Conservation (phyloP, 2,888 invertebrate species). For the Eilema sororculum region DNA sequence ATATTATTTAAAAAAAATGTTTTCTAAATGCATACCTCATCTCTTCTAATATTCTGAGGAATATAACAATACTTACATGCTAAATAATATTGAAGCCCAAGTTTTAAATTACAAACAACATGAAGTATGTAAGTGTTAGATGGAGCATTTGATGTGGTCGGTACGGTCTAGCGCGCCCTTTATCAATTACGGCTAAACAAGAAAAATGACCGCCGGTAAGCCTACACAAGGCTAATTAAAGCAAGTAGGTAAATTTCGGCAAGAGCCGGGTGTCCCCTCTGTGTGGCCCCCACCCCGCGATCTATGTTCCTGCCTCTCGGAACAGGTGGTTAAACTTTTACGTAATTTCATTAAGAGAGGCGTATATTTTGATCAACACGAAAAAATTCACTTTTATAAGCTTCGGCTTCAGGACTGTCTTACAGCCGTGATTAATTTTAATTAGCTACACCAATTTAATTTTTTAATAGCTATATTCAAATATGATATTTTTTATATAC, state of each 20-base stretch:
- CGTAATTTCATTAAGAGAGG: slow-evolving; percentile 75
- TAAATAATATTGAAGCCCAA: background rate
- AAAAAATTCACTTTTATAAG: slow-evolving; percentile 60
- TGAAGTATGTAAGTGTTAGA: slow-evolving; percentile 53
- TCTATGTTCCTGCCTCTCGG: slow-evolving; percentile 58
- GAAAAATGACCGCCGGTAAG: slow-evolving; percentile 83
- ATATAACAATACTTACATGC: background rate
- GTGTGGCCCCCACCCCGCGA: slow-evolving; percentile 48
- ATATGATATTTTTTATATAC: slow-evolving; percentile 29
- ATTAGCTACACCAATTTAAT: slow-evolving; percentile 49
- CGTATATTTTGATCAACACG: slow-evolving; percentile 77
- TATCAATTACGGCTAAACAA: slow-evolving; percentile 86
- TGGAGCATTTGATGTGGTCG: slow-evolving; percentile 66
- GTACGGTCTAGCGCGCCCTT: slow-evolving; percentile 68
- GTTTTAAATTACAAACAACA: slow-evolving; percentile 36
- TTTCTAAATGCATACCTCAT: too few relatives aligned
- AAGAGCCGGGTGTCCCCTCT: slow-evolving; percentile 66
- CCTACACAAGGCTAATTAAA: slow-evolving; percentile 84
- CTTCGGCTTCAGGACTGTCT: slow-evolving; percentile 53
- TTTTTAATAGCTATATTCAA: slow-evolving; percentile 44
- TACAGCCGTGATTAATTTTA: slow-evolving; percentile 61
- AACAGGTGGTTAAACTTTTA: slow-evolving; percentile 81
- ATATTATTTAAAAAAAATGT: too few relatives aligned
- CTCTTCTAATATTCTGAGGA: background rate
- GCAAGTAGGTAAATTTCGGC: slow-evolving; percentile 81